Conservation (phyloP, 2,113 vertebrate species). For the Prinia subflava region DNA sequence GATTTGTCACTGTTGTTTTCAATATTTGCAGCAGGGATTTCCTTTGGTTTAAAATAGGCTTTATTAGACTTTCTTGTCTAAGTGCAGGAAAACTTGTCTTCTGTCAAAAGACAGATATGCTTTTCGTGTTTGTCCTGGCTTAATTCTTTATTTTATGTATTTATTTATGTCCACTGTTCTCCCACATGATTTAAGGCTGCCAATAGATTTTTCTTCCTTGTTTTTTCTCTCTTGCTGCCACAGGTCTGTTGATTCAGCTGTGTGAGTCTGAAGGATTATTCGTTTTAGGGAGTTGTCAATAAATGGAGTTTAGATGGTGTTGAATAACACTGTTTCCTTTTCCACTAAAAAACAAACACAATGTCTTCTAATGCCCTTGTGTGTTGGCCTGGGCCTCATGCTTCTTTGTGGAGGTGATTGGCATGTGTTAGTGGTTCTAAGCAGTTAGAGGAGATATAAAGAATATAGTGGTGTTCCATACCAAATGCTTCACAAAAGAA, state of each 20-base stretch:
- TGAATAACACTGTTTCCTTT: slow-evolving; percentile 45
- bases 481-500: background rate
- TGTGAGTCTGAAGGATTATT: slow-evolving; percentile 13
- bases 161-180: background rate
- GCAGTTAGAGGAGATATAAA: background rate
- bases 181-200: background rate
- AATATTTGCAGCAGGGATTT: background rate
- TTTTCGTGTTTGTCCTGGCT: background rate
- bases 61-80: background rate
- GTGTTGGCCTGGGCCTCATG: background rate
- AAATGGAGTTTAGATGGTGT: background rate
- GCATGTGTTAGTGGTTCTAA: background rate
- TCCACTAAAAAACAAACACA: slow-evolving; percentile 20
- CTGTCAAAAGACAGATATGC: background rate
- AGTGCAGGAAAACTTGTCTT: background rate
- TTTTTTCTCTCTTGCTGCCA: background rate
- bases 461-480: background rate
- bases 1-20: background rate
- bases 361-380: slow-evolving; percentile 53
- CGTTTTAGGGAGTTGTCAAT: slow-evolving; percentile 41
- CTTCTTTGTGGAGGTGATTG: background rate
- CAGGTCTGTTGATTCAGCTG: slow-evolving; percentile 45
- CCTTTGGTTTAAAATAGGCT: background rate
- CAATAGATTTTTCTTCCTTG: background rate
- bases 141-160: background rate